phyloP scores from a whole-genome alignment of 2,113 vertebrate species.

The Chitala chitala region DNA sequence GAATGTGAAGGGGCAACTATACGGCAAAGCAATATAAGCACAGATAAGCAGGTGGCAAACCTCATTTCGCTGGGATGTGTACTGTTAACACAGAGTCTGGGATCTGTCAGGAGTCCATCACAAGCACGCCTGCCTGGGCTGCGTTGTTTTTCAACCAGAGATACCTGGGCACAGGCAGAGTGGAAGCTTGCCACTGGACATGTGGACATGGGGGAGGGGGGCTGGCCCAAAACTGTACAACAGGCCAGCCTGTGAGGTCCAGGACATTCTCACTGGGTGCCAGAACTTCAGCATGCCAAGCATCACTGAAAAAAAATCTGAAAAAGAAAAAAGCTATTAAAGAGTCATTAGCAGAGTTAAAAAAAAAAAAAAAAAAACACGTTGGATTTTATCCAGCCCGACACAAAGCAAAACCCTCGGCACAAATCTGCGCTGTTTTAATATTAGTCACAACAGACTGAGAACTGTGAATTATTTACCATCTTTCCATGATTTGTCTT shows the following conservation, averaged over 20 bases:
- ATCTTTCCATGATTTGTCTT: constrained; percentile 21
- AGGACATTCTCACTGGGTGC: neutral
- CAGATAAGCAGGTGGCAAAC: no score
- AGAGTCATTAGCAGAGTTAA: constrained; percentile 11
- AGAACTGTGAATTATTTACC: constrained; percentile 24
- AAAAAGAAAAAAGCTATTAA: constrained; percentile 5
- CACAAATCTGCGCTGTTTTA: neutral
- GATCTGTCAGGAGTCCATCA: no score
- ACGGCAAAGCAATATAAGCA: neutral
- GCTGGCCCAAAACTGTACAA: neutral
- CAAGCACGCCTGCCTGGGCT: neutral
- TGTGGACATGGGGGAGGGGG: neutral
- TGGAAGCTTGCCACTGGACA: neutral
- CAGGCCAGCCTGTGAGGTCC: neutral
- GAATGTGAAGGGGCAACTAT: no score
- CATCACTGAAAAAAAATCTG: neutral
- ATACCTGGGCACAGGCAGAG: neutral
- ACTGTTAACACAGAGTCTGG: neutral
- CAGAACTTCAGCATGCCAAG: neutral
- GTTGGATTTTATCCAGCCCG: constrained; percentile 1
- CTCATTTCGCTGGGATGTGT: neutral
- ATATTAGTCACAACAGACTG: constrained; percentile 10
- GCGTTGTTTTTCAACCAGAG: neutral
- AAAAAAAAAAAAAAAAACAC: neutral
- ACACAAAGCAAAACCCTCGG: neutral